Evolutionary conservation across 2,113 vertebrate genomes (phyloP).

Genomic region (Bambusicola thoracicus): DNA sequence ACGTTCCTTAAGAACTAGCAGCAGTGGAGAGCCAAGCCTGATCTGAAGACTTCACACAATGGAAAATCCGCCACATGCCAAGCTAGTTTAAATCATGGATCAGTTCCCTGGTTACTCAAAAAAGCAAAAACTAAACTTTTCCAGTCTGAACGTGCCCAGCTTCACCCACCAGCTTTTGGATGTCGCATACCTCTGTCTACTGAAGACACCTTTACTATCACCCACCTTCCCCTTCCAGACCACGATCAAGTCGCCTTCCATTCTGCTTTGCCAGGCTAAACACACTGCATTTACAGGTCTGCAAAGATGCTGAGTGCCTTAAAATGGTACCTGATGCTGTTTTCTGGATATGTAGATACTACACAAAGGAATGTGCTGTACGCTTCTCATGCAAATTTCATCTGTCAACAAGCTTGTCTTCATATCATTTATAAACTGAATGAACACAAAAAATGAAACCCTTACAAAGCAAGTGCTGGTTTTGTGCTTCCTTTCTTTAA

Average conservation of each 20-base stretch:
- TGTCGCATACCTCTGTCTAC: not conserved
- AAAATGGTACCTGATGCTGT: not conserved
- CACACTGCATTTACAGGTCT: not conserved
- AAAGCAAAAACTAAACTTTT: slow-evolving; percentile 46
- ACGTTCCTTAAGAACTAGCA: not conserved
- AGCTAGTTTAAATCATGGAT: slow-evolving; percentile 63
- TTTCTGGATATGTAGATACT: not conserved
- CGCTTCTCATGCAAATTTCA: not conserved
- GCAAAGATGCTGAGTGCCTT: not conserved
- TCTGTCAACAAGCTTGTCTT: not conserved
- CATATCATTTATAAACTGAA: not conserved
- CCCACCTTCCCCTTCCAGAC: not conserved
- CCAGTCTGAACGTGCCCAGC: slow-evolving; percentile 33
- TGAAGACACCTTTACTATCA: not conserved
- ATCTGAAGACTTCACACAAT: slow-evolving; percentile 45
- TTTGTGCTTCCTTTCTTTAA: not conserved
- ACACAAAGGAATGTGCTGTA: not conserved
- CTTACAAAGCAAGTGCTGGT: not conserved
- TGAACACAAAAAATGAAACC: not conserved
- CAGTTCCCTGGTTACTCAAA: slow-evolving; percentile 46
- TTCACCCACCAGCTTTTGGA: slow-evolving; percentile 31
- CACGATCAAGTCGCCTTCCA: not conserved
- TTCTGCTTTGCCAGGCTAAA: not conserved
- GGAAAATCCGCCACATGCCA: slow-evolving; percentile 62
- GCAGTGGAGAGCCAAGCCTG: slow-evolving; percentile 37